A percentile compares a stretch with the other conserved stretches of the same genome.
These are phyloP conservation scores for Riptortus pedestris DNA, from an alignment of 1,140 invertebrate genomes.

Conservation along the genomic window DNA sequence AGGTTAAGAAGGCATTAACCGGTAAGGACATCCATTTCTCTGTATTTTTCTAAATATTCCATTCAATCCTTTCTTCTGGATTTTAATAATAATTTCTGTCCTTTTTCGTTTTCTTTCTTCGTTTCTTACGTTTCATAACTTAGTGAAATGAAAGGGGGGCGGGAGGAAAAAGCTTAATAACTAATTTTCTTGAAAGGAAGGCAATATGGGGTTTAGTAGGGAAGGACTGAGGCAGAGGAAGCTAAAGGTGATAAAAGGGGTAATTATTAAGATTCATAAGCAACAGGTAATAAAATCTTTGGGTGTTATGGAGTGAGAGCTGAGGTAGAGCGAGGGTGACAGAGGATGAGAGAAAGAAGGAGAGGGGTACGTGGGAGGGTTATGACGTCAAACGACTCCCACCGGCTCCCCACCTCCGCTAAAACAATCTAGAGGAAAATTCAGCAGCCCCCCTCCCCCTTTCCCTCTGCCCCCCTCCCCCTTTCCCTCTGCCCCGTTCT, in stretches of 20 bases:
- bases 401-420: not conserved
- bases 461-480: not conserved
- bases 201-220: not conserved
- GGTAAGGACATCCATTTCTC: no score
- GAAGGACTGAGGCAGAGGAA: no score
- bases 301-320: not conserved
- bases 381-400: slow-evolving; percentile 3
- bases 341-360: not conserved
- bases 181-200: not conserved
- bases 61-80: no score
- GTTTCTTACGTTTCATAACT: no score
- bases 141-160: no score
- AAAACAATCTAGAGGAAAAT: not conserved
- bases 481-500: not conserved
- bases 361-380: not conserved
- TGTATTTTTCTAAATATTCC: no score
- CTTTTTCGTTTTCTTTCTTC: no score
- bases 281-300: slow-evolving; percentile 8
- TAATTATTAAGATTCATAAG: not conserved
- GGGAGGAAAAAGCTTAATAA: not conserved
- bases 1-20: no score
- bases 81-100: no score
- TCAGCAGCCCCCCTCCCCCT: not conserved
- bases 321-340: not conserved
- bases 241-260: not conserved